Base-by-base conservation (phyloP, 2,113 vertebrate genomes). In the Austrofundulus limnaeus region DNA sequence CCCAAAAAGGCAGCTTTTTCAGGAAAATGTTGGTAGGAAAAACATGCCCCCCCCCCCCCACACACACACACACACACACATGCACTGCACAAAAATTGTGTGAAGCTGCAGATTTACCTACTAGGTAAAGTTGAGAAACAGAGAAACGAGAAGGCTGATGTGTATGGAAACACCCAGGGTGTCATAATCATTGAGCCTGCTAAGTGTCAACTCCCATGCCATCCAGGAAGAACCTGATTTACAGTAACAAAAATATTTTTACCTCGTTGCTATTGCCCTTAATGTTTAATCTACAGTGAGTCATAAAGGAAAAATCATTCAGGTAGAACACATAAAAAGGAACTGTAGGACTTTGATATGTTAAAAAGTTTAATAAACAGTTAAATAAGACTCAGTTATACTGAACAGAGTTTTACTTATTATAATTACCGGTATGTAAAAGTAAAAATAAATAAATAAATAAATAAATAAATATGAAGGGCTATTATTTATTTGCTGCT, bases 61-160 rank as follows among this genome's bases (percentile, higher is more conserved):
- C 58, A 60, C 23, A 60, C 11, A 3, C 0, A 20, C 17, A 23
- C 59, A 67, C 63, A 15, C 21, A 53, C 15, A 49, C 58, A 60
- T 19, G 56, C 11, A 3, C 0, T 7, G 43, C 20, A 63, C 25
- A 28, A 46, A 47, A 21, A 23, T 21, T 66, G 53, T n/a, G 43
- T 68, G 70, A 58, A 61, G 66, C 49, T 49, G 66, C 31, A 72
- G 45, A 68, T 66, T 75, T 67, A 80, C 48, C 73, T 72, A 72
- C 83, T 85, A 79, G 72, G 67, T 84, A 77, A 73, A 84, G 68
- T 48, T 38, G 47, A 70, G 75, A 68, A 82, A 75, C 55, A 66
- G 72, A 83, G 68, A 82, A 84, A 79, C 68, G 72, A 70, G 63
- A 53, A 15, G 63, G 54, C 23, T 77, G 72, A 77, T 77, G 31